phyloP scores from a whole-genome alignment of 2,113 vertebrate genomes.

The Benitochromis conjunctus region DNA sequence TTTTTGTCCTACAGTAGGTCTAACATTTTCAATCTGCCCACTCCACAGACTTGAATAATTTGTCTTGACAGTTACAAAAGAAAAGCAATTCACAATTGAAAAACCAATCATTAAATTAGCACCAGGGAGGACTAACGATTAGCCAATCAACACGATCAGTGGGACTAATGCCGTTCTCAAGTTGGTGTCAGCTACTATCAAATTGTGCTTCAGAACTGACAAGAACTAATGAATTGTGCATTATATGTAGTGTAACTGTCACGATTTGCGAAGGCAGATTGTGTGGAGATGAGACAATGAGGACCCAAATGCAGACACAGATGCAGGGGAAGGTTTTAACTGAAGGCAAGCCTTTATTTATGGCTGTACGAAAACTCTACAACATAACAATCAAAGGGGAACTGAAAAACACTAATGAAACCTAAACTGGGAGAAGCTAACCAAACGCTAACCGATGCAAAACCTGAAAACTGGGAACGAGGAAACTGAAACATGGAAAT shows the following conservation, averaged over 20 bases:
- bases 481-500: neutral
- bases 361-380: neutral
- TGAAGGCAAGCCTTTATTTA: neutral
- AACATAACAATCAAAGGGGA: neutral
- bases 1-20: neutral
- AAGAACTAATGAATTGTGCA: neutral
- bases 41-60: neutral
- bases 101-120: neutral
- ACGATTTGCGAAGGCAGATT: neutral
- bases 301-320: neutral
- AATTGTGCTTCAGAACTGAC: neutral
- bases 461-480: rapidly evolving
- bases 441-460: neutral
- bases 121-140: neutral
- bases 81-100: neutral
- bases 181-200: neutral
- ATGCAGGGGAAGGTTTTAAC: neutral
- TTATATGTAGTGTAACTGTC: neutral
- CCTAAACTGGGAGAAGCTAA: neutral
- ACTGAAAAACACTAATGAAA: neutral
- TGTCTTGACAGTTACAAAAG: neutral
- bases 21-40: neutral
- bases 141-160: neutral
- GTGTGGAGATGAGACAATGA: neutral
- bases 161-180: neutral